Percentiles rank a stretch among this genome's conserved stretches.
Conservation (phyloP, 1,140 invertebrate genomes). For the Drosophila paulistorum region DNA sequence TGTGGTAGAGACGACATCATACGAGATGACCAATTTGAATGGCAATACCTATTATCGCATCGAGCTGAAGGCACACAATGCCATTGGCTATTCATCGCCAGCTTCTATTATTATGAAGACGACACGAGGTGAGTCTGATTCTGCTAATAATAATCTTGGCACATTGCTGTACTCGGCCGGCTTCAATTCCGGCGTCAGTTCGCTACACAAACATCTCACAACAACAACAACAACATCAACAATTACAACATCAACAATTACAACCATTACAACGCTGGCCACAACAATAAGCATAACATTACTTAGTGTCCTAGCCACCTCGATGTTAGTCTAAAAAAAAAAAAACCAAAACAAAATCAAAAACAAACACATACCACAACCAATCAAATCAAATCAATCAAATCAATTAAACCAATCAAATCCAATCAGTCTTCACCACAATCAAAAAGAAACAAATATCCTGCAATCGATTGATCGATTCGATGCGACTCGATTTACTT, state of each 20-base stretch:
- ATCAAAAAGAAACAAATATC: constrained; percentile 11
- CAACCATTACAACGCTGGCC: constrained; percentile 68
- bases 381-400: constrained; percentile 3
- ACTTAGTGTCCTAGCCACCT: constrained; percentile 77
- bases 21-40: constrained; percentile 87
- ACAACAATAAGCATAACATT: constrained; percentile 82
- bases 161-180: constrained; percentile 83
- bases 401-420: constrained; percentile 4
- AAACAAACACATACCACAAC: neutral
- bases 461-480: neutral
- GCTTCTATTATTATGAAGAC: constrained; percentile 91
- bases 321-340: constrained; percentile 77
- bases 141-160: constrained; percentile 83
- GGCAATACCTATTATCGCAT: constrained; percentile 92
- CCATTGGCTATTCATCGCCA: constrained; percentile 90
- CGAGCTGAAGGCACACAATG: constrained; percentile 92
- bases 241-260: constrained; percentile 71
- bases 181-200: constrained; percentile 77
- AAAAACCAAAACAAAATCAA: too few species aligned
- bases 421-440: constrained; percentile 11
- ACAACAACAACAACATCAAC: constrained; percentile 73
- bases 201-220: constrained; percentile 79
- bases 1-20: constrained; percentile 85
- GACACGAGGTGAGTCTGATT: constrained; percentile 89
- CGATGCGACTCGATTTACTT: constrained; percentile 9